Conservation (phyloP, 2,888 invertebrate species). For the Tanytarsus gracilentus region DNA sequence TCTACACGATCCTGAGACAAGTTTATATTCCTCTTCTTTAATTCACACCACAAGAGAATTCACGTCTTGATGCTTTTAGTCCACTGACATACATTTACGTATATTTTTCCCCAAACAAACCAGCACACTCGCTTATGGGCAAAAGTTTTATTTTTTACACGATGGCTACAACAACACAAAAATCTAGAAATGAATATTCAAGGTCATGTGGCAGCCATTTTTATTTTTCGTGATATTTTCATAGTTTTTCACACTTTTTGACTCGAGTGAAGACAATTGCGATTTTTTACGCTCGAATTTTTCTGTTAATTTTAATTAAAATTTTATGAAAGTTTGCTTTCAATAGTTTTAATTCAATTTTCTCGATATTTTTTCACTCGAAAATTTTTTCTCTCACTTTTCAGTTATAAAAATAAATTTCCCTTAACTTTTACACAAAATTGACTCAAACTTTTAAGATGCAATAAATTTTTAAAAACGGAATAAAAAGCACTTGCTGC, state of each 20-base stretch:
- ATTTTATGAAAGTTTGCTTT: not conserved
- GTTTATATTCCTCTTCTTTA: not conserved
- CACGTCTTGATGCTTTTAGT: slow-evolving; percentile 24
- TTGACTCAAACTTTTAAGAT: not conserved
- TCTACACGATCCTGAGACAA: slow-evolving; percentile 3
- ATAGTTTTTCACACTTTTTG: not conserved
- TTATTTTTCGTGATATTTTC: slow-evolving; percentile 15
- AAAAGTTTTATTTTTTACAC: slow-evolving; percentile 2
- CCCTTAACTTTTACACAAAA: not conserved
- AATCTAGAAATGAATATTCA: slow-evolving; percentile 15
- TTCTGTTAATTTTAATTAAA: slow-evolving; percentile 2
- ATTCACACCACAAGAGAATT: not conserved
- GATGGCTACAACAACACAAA: slow-evolving; percentile 11
- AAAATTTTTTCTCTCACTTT: not conserved
- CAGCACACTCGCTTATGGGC: not conserved
- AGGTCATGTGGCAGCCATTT: slow-evolving; percentile 28
- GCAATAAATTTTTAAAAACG: not conserved
- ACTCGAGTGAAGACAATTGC: not conserved
- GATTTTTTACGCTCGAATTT: not conserved
- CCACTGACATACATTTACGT: slow-evolving; percentile 27
- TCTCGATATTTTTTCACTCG: not conserved
- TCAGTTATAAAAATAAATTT: not conserved
- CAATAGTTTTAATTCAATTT: not conserved
- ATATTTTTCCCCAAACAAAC: not conserved
- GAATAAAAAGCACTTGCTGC: slow-evolving; percentile 22